A percentile compares a stretch with the other conserved stretches of the same genome.
Evolutionary conservation across 2,113 vertebrate genomes (phyloP).

Genomic region (Rhadina sibilatrix): DNA sequence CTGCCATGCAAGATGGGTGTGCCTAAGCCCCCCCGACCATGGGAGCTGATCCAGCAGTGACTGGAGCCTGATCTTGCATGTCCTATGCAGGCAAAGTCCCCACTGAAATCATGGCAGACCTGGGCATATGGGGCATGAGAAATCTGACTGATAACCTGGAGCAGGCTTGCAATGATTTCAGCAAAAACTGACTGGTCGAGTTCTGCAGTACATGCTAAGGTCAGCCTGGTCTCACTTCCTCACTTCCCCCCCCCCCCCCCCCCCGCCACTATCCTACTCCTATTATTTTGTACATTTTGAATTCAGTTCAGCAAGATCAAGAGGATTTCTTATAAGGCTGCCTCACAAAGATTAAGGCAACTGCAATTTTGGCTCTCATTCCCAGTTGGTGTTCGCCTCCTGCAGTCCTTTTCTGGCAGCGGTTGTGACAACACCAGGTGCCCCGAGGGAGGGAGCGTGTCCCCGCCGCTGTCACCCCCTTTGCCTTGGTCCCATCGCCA

Average conservation of each 20-base stretch:
- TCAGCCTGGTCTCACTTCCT: not conserved
- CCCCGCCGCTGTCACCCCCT: not conserved
- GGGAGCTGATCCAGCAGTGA: not conserved
- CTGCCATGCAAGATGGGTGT: not conserved
- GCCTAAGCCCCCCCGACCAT: not conserved
- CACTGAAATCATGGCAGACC: not conserved
- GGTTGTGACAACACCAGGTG: not conserved
- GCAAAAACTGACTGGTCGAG: not conserved
- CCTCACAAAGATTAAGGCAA: slow-evolving; percentile 61
- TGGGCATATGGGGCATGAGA: not conserved
- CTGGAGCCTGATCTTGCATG: not conserved
- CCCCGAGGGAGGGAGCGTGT: not conserved
- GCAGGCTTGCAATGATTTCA: slow-evolving; percentile 37
- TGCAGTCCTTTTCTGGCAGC: not conserved
- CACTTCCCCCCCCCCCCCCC: not conserved
- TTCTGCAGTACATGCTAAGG: not conserved
- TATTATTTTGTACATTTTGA: not conserved
- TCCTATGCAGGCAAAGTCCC: not conserved
- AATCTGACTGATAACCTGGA: slow-evolving; percentile 5
- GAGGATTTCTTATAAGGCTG: slow-evolving; percentile 43
- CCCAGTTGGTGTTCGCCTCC: slow-evolving; percentile 9
- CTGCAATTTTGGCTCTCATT: slow-evolving; percentile 28
- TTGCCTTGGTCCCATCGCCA: not conserved
- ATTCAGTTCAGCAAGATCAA: slow-evolving; percentile 19
- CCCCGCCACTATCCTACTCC: not conserved